phyloP scores from a whole-genome alignment of 2,113 vertebrate species.

The Lampris incognitus region DNA sequence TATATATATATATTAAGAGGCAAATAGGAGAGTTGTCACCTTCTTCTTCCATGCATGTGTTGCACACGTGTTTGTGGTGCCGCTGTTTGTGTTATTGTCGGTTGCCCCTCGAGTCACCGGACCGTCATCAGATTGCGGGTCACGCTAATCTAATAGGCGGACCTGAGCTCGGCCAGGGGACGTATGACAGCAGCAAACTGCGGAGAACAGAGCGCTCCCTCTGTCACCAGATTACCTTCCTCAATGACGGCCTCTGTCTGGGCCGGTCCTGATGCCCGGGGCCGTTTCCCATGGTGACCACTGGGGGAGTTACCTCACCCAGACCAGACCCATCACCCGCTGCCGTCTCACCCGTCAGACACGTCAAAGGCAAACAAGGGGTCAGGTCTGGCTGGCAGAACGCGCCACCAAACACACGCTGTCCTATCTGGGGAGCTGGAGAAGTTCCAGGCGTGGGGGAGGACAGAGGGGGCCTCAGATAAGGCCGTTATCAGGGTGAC shows the following conservation, averaged over 20 bases:
- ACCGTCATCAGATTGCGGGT: conserved; percentile 77
- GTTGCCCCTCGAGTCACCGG: conserved; percentile 41
- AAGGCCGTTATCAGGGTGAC: conserved; percentile 59
- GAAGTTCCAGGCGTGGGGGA: conserved; percentile 54
- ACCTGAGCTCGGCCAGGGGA: conserved; percentile 55
- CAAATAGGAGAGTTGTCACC: not conserved
- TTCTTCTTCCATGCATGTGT: conserved; percentile 14
- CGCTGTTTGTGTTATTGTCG: conserved; percentile 15
- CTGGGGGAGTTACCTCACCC: conserved; percentile 51
- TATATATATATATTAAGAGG: not conserved
- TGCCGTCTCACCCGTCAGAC: conserved; percentile 4
- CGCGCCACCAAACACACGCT: conserved; percentile 3
- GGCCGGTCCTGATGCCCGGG: conserved; percentile 36
- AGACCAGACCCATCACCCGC: conserved; percentile 32
- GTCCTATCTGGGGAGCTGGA: conserved; percentile 20
- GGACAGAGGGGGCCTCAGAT: conserved; percentile 41
- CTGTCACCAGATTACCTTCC: conserved; percentile 62
- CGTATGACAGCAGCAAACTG: conserved; percentile 42
- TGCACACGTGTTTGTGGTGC: conserved; percentile 27
- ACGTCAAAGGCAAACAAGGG: conserved; percentile 38
- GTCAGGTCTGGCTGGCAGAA: conserved; percentile 12
- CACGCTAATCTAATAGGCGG: conserved; percentile 74
- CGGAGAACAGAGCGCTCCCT: conserved; percentile 45
- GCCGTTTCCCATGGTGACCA: conserved; percentile 61
- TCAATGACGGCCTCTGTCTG: conserved; percentile 60